A percentile compares a stretch with the other conserved stretches of the same genome.
Evolutionary conservation across 1,140 invertebrate genomes (phyloP).

Genomic region (Helicoverpa armigera): DNA sequence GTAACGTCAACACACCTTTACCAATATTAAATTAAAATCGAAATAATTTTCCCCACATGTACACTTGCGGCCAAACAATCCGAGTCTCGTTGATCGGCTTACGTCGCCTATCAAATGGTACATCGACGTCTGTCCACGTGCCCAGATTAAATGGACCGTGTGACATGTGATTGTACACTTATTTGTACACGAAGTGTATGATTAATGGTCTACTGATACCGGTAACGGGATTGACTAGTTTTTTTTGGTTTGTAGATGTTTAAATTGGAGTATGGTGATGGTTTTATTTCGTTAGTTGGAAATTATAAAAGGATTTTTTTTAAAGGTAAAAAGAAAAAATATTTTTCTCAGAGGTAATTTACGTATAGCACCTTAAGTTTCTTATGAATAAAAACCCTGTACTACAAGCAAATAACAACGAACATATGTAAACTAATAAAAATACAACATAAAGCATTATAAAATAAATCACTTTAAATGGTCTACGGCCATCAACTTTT

Average conservation of each 20-base stretch:
- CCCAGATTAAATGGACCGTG: constrained; percentile 65
- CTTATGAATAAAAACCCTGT: not conserved
- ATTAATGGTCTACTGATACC: constrained; percentile 62
- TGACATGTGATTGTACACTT: constrained; percentile 66
- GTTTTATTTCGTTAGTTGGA: not conserved
- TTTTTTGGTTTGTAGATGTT: not conserved
- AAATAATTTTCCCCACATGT: constrained; percentile 33
- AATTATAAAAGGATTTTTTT: too few species aligned
- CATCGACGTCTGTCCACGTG: constrained; percentile 72
- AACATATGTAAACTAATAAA: constrained; percentile 5
- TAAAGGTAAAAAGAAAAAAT: too few species aligned
- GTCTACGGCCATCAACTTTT: constrained; percentile 50
- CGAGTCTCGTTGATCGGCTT: constrained; percentile 68
- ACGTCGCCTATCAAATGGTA: constrained; percentile 61
- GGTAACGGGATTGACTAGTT: constrained; percentile 50
- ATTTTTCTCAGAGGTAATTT: too few species aligned
- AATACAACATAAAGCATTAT: not conserved
- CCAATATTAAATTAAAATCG: not conserved
- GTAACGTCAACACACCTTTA: not conserved
- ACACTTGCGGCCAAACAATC: constrained; percentile 58
- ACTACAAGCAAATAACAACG: not conserved
- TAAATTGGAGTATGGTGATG: not conserved
- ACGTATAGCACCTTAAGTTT: too few species aligned
- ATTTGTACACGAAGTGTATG: constrained; percentile 63
- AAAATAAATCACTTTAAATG: constrained; percentile 52